Evolutionary conservation across 2,797 vertebrate genomes (phyloP).

Genomic region (Gila robusta): DNA sequence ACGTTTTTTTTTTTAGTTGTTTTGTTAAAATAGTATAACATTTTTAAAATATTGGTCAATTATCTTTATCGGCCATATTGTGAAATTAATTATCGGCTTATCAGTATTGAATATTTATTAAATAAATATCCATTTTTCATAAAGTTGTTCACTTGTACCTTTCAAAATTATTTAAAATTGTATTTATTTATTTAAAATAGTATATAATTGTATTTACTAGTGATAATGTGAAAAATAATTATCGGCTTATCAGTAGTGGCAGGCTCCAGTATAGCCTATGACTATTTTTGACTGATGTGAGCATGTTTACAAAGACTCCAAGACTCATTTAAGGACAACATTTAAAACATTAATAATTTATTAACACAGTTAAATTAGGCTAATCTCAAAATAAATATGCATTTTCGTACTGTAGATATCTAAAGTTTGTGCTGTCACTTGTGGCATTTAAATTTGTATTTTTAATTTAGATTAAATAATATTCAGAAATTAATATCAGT

Average conservation of each 20-base stretch:
- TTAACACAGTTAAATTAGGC: background rate
- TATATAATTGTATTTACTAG: background rate
- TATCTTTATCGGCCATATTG: background rate
- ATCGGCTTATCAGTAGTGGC: background rate
- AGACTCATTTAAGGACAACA: background rate
- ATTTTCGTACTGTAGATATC: background rate
- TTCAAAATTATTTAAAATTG: too few relatives aligned
- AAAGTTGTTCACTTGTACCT: too few relatives aligned
- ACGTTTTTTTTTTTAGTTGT: background rate
- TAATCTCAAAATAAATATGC: background rate
- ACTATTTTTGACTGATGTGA: background rate
- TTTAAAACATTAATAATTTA: background rate
- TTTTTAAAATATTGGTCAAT: background rate
- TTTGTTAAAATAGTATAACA: background rate
- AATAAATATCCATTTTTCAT: background rate
- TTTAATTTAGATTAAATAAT: background rate
- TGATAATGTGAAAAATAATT: background rate
- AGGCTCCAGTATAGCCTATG: background rate
- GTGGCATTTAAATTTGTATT: background rate
- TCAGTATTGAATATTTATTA: background rate
- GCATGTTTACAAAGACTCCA: background rate
- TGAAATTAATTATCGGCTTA: background rate
- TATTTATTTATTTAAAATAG: background rate
- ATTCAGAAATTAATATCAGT: background rate
- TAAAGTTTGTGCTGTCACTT: background rate